Base-by-base conservation (phyloP, 1,140 invertebrate species). In the Cydia amplana region DNA sequence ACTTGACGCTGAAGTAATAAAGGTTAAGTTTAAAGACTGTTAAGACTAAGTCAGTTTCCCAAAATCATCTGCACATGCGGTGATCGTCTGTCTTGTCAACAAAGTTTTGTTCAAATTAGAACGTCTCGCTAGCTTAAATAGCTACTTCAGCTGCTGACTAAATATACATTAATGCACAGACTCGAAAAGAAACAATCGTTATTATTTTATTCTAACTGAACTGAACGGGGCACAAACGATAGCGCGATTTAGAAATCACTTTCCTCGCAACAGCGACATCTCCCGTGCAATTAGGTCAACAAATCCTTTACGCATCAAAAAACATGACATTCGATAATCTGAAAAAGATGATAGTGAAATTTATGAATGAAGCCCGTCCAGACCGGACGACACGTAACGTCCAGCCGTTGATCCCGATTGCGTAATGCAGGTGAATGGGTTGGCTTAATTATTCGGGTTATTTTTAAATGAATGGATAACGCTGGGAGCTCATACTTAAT, bases 381-480 rank as follows among this genome's bases (percentile, higher is more conserved):
- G 32, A 6, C 32, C 32, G 32, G 32, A 6, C 32, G 64, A 40
- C 36, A 70, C 64, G 28, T 36, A 32, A 70, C 65, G 32, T 23
- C 7, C 25, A 67, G 25, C 16, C 65, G 65, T 70, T 64, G 25
- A 67, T 67, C 64, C 28, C 64, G 28, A 5, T 67, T 70, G 16
- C 65, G 65, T 70, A 70, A 70, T 70, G 32, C 65, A 36, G 28
- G 65, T 36, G 32, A 18, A 18, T 70, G 65, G 32, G 32, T 18
- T 32, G 65, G 32, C 4, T 70, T 70, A n/a, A n/a, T n/a, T n/a
- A 70, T 43, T 36, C n/a, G 4, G 65, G 65, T 36, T 70, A 70
- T 43, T 70, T 70, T 70, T 40, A 70, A 70, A 70, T 60, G 18
- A 60, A 23, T 60, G 55, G 55, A 60, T 60, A 60, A 60, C 55